Conservation (phyloP, 2,113 vertebrate species). For the Ramphastos sulfuratus region DNA sequence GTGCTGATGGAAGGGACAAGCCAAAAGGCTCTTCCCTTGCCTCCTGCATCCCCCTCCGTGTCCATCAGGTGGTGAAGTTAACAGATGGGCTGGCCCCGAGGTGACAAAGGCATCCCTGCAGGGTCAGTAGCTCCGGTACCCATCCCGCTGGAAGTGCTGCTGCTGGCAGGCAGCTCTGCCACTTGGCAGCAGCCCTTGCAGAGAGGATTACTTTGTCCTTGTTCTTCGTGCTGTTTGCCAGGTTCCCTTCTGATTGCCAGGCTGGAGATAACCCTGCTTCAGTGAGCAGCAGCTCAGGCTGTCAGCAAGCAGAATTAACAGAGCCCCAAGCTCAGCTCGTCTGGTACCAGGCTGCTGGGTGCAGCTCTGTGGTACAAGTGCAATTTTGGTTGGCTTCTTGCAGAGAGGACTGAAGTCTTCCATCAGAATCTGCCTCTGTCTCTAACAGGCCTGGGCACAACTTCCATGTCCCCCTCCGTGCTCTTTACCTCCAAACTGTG, state of each 20-base stretch:
- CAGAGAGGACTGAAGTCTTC: background rate
- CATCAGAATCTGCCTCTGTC: background rate
- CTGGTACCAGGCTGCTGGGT: background rate
- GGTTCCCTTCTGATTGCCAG: constrained; percentile 42
- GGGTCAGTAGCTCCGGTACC: background rate
- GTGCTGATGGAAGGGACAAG: background rate
- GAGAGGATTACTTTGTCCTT: constrained; percentile 57
- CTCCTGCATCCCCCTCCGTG: background rate
- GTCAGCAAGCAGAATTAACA: constrained; percentile 8
- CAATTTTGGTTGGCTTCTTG: background rate
- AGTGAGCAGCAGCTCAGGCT: constrained; percentile 10
- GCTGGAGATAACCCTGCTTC: constrained; percentile 56
- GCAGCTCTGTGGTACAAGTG: background rate
- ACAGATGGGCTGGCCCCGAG: constrained; percentile 50
- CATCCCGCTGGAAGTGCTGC: background rate
- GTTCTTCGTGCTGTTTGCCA: constrained; percentile 33
- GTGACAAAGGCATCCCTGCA: constrained; percentile 7
- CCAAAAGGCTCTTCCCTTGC: background rate
- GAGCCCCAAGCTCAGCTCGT: background rate
- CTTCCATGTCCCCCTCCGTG: rapidly evolving
- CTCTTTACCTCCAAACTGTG: background rate
- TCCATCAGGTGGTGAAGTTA: background rate
- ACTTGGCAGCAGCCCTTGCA: constrained; percentile 45
- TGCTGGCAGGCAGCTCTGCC: constrained; percentile 23
- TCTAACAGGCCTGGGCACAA: background rate